Evolutionary conservation across 2,113 vertebrate species (phyloP).

Genomic region (Chionis minor): DNA sequence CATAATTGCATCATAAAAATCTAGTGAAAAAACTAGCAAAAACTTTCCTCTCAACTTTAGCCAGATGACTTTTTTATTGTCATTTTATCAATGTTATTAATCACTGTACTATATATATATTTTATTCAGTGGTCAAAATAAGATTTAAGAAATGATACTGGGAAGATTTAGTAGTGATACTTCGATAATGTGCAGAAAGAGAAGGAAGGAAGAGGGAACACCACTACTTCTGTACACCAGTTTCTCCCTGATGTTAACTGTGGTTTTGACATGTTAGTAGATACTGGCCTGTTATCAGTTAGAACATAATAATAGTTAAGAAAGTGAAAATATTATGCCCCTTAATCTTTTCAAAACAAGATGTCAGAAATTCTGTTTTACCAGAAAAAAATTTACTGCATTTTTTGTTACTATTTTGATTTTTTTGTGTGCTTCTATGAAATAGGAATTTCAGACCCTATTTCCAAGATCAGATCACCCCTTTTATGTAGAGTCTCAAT

Average conservation of each 20-base stretch:
- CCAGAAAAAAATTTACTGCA: not conserved
- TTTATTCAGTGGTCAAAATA: not conserved
- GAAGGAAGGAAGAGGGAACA: not conserved
- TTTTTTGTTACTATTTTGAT: not conserved
- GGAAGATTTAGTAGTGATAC: not conserved
- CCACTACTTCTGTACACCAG: not conserved
- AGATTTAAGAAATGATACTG: not conserved
- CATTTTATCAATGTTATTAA: not conserved
- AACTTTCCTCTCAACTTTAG: not conserved
- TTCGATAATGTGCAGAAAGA: not conserved
- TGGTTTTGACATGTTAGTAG: not conserved
- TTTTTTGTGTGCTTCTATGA: not conserved
- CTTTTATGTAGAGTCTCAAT: accelerated
- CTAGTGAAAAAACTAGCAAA: not conserved
- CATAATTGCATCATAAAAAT: not conserved
- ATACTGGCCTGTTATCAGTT: not conserved
- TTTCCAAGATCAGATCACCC: not conserved
- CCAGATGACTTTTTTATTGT: not conserved
- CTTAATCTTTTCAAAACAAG: not conserved
- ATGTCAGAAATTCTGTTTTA: not conserved
- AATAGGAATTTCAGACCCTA: not conserved
- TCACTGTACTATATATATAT: not conserved
- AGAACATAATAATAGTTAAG: not conserved
- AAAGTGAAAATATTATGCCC: not conserved
- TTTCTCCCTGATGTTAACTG: not conserved